phyloP scores from a whole-genome alignment of 2,888 invertebrate genomes.

The Deroplatys truncata region DNA sequence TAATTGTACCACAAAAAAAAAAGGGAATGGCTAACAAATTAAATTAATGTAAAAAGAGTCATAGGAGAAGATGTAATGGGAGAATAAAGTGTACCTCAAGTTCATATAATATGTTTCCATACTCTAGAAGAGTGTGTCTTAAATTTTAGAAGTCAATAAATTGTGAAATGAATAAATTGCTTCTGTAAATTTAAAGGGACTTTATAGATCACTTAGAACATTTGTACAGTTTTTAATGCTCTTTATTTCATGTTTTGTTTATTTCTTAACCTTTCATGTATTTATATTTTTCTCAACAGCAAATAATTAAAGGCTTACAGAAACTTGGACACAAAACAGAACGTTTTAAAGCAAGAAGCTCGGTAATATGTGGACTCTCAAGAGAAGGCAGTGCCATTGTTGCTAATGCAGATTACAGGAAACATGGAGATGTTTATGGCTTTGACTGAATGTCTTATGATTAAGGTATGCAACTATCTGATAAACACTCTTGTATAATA shows the following conservation, averaged over 20 bases:
- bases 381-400: slow-evolving; percentile 58
- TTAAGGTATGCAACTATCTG: not conserved
- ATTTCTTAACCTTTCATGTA: not conserved
- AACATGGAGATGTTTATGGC: slow-evolving; percentile 75
- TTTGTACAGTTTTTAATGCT: not conserved
- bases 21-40: too few relatives aligned
- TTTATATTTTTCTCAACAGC: slow-evolving; percentile 44
- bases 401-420: slow-evolving; percentile 78
- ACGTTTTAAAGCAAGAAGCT: slow-evolving; percentile 61
- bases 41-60: too few relatives aligned
- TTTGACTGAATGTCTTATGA: not conserved
- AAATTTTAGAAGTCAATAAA: too few relatives aligned
- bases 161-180: too few relatives aligned
- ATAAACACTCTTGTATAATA: not conserved
- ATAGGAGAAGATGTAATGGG: too few relatives aligned
- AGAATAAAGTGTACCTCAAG: too few relatives aligned
- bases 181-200: too few relatives aligned
- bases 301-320: slow-evolving; percentile 58
- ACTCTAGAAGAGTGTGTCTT: too few relatives aligned
- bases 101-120: too few relatives aligned
- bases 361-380: slow-evolving; percentile 67
- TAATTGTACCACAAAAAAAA: too few relatives aligned
- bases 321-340: slow-evolving; percentile 62
- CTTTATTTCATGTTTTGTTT: not conserved
- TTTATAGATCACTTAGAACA: too few relatives aligned